Evolutionary conservation across 2,113 vertebrate species (phyloP).

Genomic region (Poeciliopsis prolifica): DNA sequence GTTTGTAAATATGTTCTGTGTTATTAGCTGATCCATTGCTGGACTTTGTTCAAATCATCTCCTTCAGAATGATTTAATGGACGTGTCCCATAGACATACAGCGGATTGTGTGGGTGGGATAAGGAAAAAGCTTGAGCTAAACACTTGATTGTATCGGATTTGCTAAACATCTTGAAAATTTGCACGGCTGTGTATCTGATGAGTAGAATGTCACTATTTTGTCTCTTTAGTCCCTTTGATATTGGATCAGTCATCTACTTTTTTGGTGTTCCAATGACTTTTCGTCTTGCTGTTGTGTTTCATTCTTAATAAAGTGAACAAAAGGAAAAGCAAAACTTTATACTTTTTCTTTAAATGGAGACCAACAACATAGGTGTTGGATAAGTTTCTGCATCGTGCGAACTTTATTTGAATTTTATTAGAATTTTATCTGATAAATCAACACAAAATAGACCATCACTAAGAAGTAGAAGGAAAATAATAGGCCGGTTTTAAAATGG

Average conservation of each 20-base stretch:
- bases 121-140: conserved; percentile 51
- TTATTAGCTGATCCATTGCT: conserved; percentile 69
- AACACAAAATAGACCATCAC: not conserved
- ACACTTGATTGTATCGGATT: conserved; percentile 62
- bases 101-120: conserved; percentile 36
- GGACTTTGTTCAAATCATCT: conserved; percentile 59
- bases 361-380: not conserved
- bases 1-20: conserved; percentile 72
- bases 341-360: not conserved
- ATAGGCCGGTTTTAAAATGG: not conserved
- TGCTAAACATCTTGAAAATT: conserved; percentile 49
- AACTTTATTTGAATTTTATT: not conserved
- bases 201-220: conserved; percentile 62
- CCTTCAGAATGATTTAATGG: conserved; percentile 24
- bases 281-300: conserved; percentile 81
- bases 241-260: conserved; percentile 70
- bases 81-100: conserved; percentile 34
- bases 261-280: conserved; percentile 81
- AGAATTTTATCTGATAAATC: not conserved
- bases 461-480: not conserved
- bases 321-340: conserved; percentile 49
- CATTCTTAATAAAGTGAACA: conserved; percentile 83
- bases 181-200: conserved; percentile 68
- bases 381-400: not conserved
- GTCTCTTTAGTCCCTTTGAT: conserved; percentile 62